Evolutionary conservation across 2,113 vertebrate genomes (phyloP).

Genomic region (Cyprinodon variegatus): DNA sequence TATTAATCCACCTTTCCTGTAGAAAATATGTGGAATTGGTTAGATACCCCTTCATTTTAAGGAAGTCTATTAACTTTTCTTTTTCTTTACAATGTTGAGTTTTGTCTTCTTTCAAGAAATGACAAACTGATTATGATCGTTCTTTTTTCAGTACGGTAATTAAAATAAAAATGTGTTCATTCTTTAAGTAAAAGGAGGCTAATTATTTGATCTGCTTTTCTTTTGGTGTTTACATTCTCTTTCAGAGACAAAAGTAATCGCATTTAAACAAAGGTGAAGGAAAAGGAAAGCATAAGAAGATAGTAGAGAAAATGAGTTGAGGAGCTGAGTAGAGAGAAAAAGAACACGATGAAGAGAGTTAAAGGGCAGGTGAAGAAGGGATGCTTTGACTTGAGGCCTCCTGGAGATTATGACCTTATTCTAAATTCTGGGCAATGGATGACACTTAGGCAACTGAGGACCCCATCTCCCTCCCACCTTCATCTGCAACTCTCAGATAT

Average conservation of each 20-base stretch:
- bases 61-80: too few relatives aligned
- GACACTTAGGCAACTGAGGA: conserved; percentile 75
- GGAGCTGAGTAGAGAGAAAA: conserved; percentile 64
- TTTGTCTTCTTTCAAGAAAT: too few relatives aligned
- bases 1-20: too few relatives aligned
- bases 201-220: conserved; percentile 32
- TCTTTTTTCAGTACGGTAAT: too few relatives aligned
- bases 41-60: too few relatives aligned
- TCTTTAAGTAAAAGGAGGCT: conserved; percentile 31
- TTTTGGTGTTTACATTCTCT: conserved; percentile 11
- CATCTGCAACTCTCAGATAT: conserved; percentile 25
- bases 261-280: conserved; percentile 22
- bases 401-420: conserved; percentile 85
- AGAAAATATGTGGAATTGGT: too few relatives aligned
- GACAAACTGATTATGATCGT: too few relatives aligned
- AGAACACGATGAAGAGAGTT: conserved; percentile 64
- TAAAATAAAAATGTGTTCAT: too few relatives aligned
- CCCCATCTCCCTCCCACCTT: conserved; percentile 57
- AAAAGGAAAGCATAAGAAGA: conserved; percentile 22
- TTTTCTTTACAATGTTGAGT: too few relatives aligned
- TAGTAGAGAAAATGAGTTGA: conserved; percentile 47
- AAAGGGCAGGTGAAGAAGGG: conserved; percentile 79
- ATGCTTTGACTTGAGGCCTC: conserved; percentile 84
- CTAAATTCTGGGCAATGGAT: conserved; percentile 82
- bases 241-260: not conserved